These are phyloP conservation scores for Falco berigora DNA, from an alignment of 2,797 vertebrate genomes.

Conservation along the genomic window DNA sequence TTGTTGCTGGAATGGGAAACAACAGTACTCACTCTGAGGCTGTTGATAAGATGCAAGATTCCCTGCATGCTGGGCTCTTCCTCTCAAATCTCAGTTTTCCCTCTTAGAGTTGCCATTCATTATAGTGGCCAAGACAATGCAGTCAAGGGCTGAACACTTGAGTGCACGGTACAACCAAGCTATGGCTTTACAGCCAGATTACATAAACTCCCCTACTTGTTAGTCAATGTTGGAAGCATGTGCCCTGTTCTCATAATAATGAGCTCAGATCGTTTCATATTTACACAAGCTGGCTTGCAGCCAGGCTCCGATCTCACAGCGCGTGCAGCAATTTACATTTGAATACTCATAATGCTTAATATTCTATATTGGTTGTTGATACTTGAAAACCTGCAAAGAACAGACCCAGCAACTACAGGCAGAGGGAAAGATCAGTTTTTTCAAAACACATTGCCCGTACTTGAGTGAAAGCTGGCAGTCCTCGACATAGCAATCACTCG, in stretches of 20 bases:
- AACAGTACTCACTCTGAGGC: neutral
- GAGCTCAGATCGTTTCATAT: neutral
- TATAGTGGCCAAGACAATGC: neutral
- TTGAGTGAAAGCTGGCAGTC: neutral
- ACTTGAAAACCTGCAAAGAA: neutral
- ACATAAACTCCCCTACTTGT: neutral
- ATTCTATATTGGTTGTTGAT: slow-evolving; percentile 26
- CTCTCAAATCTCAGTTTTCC: neutral
- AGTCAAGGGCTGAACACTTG: neutral
- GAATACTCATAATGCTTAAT: neutral
- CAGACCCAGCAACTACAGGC: neutral
- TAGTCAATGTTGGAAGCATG: neutral
- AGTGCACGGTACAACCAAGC: neutral
- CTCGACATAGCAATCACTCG: neutral
- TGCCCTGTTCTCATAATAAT: neutral
- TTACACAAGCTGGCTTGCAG: slow-evolving; percentile 20
- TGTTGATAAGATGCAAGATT: neutral
- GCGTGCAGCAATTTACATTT: neutral
- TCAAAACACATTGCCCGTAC: neutral
- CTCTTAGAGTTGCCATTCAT: neutral
- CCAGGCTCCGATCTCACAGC: neutral
- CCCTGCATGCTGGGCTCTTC: neutral
- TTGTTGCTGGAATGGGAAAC: neutral
- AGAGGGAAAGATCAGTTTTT: neutral
- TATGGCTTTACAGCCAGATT: neutral